Percentiles rank a stretch among this genome's conserved stretches.
These are phyloP conservation scores for Acanthopleura granulata DNA, from an alignment of 2,888 invertebrate genomes.

Conservation along the genomic window DNA sequence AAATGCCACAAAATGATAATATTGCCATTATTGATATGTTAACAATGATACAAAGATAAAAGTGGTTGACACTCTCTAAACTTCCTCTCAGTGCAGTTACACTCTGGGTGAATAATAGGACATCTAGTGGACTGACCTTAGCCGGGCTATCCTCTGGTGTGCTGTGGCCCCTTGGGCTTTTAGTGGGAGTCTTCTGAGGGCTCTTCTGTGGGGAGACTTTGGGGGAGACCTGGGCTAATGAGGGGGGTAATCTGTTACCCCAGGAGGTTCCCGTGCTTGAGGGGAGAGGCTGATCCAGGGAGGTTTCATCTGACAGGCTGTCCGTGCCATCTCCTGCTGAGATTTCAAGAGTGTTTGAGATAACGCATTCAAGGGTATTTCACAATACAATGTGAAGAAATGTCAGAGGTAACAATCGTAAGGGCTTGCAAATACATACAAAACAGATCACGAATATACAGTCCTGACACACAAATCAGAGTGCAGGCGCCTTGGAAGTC, in stretches of 20 bases:
- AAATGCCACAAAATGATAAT: too few relatives aligned
- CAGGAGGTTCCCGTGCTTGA: conserved; percentile 45
- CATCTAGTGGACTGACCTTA: conserved; percentile 40
- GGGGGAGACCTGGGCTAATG: conserved; percentile 34
- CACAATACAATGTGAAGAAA: not conserved
- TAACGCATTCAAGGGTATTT: too few relatives aligned
- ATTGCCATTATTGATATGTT: too few relatives aligned
- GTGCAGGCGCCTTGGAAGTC: too few relatives aligned
- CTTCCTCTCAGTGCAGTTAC: too few relatives aligned
- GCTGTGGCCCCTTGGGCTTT: conserved; percentile 36
- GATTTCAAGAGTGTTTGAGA: not conserved
- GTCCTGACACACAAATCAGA: too few relatives aligned
- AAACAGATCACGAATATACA: too few relatives aligned
- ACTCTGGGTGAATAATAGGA: not conserved
- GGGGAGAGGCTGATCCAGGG: conserved; percentile 34
- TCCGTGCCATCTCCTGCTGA: conserved; percentile 23
- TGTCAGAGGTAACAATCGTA: not conserved
- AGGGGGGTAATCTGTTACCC: conserved; percentile 52
- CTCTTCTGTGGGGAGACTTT: conserved; percentile 27
- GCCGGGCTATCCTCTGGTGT: conserved; percentile 47
- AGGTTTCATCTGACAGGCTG: conserved; percentile 36
- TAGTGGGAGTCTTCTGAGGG: conserved; percentile 42
- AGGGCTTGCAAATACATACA: not conserved
- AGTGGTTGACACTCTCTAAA: too few relatives aligned
- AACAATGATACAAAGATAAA: too few relatives aligned